Evolutionary conservation across 2,113 vertebrate species (phyloP).

Genomic region (Peromyscus maniculatus): DNA sequence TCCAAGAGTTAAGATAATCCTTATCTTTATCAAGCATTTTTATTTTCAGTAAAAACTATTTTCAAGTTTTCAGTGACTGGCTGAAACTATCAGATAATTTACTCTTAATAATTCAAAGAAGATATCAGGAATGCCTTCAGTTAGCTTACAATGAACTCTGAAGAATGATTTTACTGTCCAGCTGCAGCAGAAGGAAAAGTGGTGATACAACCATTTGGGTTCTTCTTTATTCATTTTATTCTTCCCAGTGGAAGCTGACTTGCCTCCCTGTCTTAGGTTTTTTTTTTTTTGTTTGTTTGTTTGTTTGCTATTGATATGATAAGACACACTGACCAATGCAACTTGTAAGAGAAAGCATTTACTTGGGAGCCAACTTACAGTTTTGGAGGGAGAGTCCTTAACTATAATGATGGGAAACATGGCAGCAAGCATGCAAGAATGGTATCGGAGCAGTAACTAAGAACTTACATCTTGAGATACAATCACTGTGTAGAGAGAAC

Average conservation of each 20-base stretch:
- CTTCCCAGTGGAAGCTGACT: neutral
- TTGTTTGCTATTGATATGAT: neutral
- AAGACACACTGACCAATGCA: neutral
- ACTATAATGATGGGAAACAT: neutral
- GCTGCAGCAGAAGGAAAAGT: neutral
- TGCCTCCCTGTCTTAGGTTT: neutral
- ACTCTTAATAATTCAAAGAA: neutral
- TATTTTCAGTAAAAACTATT: neutral
- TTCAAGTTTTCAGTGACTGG: neutral
- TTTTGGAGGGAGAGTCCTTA: neutral
- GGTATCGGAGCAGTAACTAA: neutral
- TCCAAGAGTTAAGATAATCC: neutral
- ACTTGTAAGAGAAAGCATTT: neutral
- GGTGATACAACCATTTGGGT: neutral
- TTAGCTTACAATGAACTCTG: neutral
- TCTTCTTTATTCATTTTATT: neutral
- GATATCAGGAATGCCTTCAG: neutral
- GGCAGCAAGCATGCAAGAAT: neutral
- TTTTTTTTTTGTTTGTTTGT: neutral
- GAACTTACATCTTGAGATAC: neutral
- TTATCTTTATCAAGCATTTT: neutral
- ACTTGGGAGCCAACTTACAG: neutral
- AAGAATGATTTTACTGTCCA: neutral
- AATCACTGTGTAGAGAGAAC: neutral
- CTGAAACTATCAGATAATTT: neutral